phyloP scores from a whole-genome alignment of 1,140 invertebrate genomes.

The Steinernema feltiae region DNA sequence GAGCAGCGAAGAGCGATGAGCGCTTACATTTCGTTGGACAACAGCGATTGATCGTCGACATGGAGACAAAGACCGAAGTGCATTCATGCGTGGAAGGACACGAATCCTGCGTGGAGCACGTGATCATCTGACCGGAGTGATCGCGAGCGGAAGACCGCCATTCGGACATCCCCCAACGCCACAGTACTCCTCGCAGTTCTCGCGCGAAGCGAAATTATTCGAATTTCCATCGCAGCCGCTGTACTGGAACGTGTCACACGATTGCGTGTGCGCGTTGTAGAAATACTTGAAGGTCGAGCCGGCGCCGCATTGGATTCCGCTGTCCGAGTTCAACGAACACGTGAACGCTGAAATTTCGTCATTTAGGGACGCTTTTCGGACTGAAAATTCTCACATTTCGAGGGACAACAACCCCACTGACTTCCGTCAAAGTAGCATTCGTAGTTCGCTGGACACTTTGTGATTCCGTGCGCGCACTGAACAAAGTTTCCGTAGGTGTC shows the following conservation, averaged over 20 bases:
- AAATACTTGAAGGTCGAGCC: constrained; percentile 37
- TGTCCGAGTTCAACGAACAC: constrained; percentile 34
- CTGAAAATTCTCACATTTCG: constrained; percentile 19
- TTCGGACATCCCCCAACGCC: constrained; percentile 37
- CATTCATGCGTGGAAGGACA: constrained; percentile 34
- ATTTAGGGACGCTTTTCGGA: neutral
- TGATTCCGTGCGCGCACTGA: constrained; percentile 24
- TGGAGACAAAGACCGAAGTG: constrained; percentile 26
- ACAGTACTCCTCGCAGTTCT: constrained; percentile 35
- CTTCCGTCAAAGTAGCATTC: constrained; percentile 37
- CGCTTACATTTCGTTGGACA: constrained; percentile 28
- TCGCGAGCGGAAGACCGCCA: constrained; percentile 33
- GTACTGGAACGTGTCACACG: constrained; percentile 36
- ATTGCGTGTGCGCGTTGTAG: constrained; percentile 34
- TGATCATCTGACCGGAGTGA: constrained; percentile 30
- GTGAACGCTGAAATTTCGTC: constrained; percentile 25
- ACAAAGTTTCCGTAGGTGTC: constrained; percentile 36
- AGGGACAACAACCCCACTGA: constrained; percentile 33
- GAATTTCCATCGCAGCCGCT: constrained; percentile 36
- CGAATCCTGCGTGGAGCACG: constrained; percentile 20
- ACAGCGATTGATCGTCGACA: constrained; percentile 32
- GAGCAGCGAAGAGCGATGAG: neutral
- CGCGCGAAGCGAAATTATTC: constrained; percentile 33
- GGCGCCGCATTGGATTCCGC: constrained; percentile 36
- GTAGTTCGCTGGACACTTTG: constrained; percentile 32